Evolutionary conservation across 2,113 vertebrate species (phyloP), one percentile per base, ranked within the genome.

Genomic region (Grammomys dolichurus): DNA sequence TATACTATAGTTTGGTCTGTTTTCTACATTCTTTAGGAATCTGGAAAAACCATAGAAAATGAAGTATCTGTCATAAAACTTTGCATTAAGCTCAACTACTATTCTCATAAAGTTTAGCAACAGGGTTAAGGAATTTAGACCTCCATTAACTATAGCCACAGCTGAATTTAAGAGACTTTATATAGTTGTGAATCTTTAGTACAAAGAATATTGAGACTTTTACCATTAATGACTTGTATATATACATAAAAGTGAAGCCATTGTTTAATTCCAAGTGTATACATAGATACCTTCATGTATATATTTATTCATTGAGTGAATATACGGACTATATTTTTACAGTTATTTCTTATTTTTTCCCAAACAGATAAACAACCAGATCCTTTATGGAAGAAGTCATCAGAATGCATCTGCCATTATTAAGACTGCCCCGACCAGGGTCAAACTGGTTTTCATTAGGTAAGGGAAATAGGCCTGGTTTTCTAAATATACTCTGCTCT

Each of bases 401-500:
- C 99, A 99, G 98, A 99, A 99, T 58, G 99, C 99, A n/a, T 99
- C 99, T 11, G 99, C 99, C 96, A 99, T 99, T 98, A 99, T 99
- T 93, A 99, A 99, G 98, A 99, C 99, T 13, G 98, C 99, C 9
- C 97, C 99, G 7, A 97, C 99, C 88, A 99, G 99, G 95, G 99
- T 99, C 98, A 99, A 99, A 92, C 98, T 99, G 48, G 99, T 99
- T 98, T 99, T 99, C 95, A 99, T 99, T 98, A 99, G 99, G 99
- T 99, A 98, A 98, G 98, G 86, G 7, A 14, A 31, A n/a, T 36
- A 60, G 5, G 33, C 56, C n/a, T 89, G 46, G 6, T 81, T 93
- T 87, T 36, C 40, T 65, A 65, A 91, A 46, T 48, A 88, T 33
- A 28, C 3, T 86, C 22, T 60, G 24, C 31, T 94, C 48, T 95